Conservation (phyloP, 23 tunicate species). For the Ciona savignyi region DNA sequence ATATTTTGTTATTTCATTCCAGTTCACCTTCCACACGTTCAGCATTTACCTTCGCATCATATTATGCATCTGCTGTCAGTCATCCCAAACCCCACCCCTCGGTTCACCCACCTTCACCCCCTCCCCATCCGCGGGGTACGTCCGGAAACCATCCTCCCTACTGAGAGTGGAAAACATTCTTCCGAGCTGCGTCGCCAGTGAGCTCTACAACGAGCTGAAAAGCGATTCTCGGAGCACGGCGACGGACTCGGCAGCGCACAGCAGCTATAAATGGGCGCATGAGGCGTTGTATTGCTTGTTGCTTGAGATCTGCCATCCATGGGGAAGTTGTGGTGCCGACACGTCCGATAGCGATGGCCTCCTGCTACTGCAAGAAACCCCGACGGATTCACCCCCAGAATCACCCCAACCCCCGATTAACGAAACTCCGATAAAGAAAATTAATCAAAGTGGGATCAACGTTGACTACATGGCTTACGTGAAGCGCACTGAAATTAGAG, state of each 20-base stretch:
- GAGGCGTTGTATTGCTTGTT: not conserved
- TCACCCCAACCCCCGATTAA: not conserved
- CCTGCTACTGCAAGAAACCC: not conserved
- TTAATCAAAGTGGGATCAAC: not conserved
- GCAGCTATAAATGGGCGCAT: not conserved
- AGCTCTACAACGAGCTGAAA: not conserved
- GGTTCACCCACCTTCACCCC: not conserved
- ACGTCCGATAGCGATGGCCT: not conserved
- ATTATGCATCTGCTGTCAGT: constrained; percentile 24
- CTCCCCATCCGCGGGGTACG: not conserved
- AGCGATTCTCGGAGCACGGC: not conserved
- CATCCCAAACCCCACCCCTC: not conserved
- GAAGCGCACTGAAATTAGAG: constrained; percentile 9
- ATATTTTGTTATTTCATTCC: no score
- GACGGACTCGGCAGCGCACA: not conserved
- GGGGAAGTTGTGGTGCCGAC: not conserved
- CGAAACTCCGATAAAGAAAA: not conserved
- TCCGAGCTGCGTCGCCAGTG: not conserved
- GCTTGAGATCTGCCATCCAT: not conserved
- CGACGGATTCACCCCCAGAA: not conserved
- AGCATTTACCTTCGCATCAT: constrained; percentile 20
- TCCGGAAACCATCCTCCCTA: not conserved
- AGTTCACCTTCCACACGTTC: constrained; percentile 25
- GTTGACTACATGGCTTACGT: constrained; percentile 49
- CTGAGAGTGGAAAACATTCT: not conserved